Percentiles rank a stretch among this genome's conserved stretches.
Conservation (phyloP, 1,140 invertebrate species). For the Mylabris phalerata region DNA sequence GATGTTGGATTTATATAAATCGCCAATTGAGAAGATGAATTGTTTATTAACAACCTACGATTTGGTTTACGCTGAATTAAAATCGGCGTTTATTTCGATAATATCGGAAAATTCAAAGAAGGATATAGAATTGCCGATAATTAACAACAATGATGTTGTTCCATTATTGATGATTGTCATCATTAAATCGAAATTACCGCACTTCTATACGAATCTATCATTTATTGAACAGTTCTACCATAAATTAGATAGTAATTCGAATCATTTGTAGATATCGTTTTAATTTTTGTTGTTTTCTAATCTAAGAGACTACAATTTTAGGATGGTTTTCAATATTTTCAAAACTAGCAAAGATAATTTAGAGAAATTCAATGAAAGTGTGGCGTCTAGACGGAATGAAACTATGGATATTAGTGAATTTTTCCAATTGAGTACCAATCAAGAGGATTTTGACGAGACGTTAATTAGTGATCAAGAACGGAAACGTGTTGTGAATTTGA, state of each 20-base stretch:
- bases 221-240: conserved; percentile 30
- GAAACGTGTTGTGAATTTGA: conserved; percentile 9
- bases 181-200: conserved; percentile 30
- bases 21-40: conserved; percentile 32
- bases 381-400: conserved; percentile 2
- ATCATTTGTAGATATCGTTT: conserved; percentile 16
- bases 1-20: conserved; percentile 29
- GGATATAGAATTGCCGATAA: conserved; percentile 31
- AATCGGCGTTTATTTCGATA: conserved; percentile 29
- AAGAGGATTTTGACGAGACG: conserved; percentile 3
- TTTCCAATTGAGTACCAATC: conserved; percentile 1
- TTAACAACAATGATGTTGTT: conserved; percentile 32
- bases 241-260: conserved; percentile 15
- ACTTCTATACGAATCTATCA: conserved; percentile 31
- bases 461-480: conserved; percentile 12
- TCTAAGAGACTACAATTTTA: conserved; percentile 4
- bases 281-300: not conserved
- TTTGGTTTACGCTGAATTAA: conserved; percentile 36
- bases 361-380: conserved; percentile 4
- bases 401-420: conserved; percentile 17
- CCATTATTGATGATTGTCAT: conserved; percentile 30
- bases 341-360: conserved; percentile 14
- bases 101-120: conserved; percentile 31
- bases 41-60: conserved; percentile 34
- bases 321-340: conserved; percentile 14